phyloP scores from a whole-genome alignment of 1,140 invertebrate genomes.

The Kradibia gibbosae region DNA sequence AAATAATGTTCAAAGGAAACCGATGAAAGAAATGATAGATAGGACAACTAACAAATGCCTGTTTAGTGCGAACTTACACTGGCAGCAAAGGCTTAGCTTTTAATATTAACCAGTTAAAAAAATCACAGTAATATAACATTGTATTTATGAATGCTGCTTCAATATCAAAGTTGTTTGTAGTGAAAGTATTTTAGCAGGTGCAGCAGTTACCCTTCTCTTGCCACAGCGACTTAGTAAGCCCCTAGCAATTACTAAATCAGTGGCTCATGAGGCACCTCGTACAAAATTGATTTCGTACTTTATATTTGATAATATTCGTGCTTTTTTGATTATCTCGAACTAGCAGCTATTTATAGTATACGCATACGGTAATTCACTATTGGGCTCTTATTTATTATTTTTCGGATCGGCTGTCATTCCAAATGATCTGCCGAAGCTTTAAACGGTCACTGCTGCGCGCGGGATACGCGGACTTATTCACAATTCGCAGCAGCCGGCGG shows the following conservation, averaged over 20 bases:
- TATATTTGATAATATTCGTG: too few relatives aligned
- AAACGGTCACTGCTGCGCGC: background rate
- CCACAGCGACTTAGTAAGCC: too few relatives aligned
- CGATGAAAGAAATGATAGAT: background rate
- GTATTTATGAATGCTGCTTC: background rate
- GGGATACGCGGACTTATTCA: background rate
- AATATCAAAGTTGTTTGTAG: background rate
- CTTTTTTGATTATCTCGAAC: too few relatives aligned
- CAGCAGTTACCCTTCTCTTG: background rate
- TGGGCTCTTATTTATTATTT: too few relatives aligned
- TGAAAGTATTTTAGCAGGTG: background rate
- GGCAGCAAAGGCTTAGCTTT: background rate
- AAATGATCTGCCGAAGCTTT: background rate
- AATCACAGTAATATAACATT: background rate
- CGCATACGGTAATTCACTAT: background rate
- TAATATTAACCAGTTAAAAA: too few relatives aligned
- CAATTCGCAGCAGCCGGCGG: background rate
- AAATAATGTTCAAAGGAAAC: background rate
- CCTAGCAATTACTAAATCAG: too few relatives aligned
- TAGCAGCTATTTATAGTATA: background rate
- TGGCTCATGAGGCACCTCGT: too few relatives aligned
- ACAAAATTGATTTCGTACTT: too few relatives aligned
- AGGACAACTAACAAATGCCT: background rate
- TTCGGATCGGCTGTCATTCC: background rate
- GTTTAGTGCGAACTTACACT: background rate